These are phyloP conservation scores for Acromyrmex heyeri DNA, from an alignment of 1,140 invertebrate genomes.

Conservation along the genomic window DNA sequence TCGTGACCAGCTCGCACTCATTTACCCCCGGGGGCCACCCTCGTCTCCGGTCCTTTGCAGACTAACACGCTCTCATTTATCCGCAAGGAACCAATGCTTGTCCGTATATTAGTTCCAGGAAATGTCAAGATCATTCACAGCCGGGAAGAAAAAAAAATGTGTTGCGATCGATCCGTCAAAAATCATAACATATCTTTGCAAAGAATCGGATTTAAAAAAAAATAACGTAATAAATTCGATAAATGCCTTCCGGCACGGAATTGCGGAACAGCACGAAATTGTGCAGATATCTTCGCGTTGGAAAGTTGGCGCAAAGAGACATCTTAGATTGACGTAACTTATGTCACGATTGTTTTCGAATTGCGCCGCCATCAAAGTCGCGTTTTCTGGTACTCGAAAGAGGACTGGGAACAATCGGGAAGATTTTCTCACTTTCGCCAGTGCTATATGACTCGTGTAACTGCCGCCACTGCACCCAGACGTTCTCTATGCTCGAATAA, in stretches of 20 bases:
- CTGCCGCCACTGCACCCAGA: constrained; percentile 23
- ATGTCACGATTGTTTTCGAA: constrained; percentile 63
- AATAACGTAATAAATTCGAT: background rate
- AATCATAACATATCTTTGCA: background rate
- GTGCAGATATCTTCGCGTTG: background rate
- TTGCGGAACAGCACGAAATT: background rate
- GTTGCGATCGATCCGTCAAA: background rate
- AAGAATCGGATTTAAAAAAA: background rate
- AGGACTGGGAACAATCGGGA: constrained; percentile 47
- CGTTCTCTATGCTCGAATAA: constrained; percentile 66
- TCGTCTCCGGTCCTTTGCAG: constrained; percentile 73
- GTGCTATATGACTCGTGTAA: constrained; percentile 69
- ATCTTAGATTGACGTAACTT: constrained; percentile 33
- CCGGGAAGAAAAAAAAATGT: background rate
- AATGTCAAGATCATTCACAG: constrained; percentile 59
- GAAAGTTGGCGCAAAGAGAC: constrained; percentile 47
- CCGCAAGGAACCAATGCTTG: constrained; percentile 70
- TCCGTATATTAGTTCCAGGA: constrained; percentile 67
- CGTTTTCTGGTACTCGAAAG: constrained; percentile 42
- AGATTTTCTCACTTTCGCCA: constrained; percentile 44
- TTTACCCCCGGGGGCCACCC: constrained; percentile 70
- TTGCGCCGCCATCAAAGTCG: constrained; percentile 62
- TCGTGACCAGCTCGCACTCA: constrained; percentile 60
- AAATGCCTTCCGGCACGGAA: background rate
- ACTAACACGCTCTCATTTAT: constrained; percentile 78